These are phyloP conservation scores for Alfaro cultratus DNA, from an alignment of 2,797 vertebrate species.

Conservation along the genomic window DNA sequence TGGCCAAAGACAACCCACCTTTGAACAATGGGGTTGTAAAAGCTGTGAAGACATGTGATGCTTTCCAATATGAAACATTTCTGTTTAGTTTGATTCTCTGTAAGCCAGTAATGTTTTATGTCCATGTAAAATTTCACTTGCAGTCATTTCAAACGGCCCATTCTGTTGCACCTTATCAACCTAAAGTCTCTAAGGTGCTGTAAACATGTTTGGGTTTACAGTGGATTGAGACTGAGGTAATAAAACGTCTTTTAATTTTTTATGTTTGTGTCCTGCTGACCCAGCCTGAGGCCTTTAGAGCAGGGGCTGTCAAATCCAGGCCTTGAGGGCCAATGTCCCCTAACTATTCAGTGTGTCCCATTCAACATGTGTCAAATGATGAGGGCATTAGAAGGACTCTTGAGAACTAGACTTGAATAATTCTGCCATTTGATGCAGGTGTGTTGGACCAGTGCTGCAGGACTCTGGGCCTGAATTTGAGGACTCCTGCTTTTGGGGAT, in stretches of 20 bases:
- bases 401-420: no score
- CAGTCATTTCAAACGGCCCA: not conserved
- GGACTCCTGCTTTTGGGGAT: not conserved
- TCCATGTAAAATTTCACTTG: conserved; percentile 9
- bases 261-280: not conserved
- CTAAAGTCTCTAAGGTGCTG: not conserved
- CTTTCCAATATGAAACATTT: conserved; percentile 34
- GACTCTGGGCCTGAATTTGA: no score
- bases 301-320: no score
- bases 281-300: not conserved
- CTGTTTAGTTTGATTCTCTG: conserved; percentile 18
- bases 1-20: conserved; percentile 27
- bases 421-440: no score
- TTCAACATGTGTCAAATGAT: not conserved
- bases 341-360: no score
- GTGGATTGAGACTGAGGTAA: not conserved
- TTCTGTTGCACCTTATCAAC: not conserved
- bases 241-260: not conserved
- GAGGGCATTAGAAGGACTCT: not conserved
- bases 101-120: conserved; percentile 12
- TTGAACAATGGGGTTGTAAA: conserved; percentile 44
- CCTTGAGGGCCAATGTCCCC: no score
- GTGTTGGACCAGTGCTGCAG: no score
- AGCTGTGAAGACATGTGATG: conserved; percentile 37
- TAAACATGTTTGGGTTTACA: not conserved